Percentiles rank a stretch among this genome's conserved stretches.
Conservation (phyloP, 2,888 invertebrate genomes). For the Parapristionchus giblindavisi region DNA sequence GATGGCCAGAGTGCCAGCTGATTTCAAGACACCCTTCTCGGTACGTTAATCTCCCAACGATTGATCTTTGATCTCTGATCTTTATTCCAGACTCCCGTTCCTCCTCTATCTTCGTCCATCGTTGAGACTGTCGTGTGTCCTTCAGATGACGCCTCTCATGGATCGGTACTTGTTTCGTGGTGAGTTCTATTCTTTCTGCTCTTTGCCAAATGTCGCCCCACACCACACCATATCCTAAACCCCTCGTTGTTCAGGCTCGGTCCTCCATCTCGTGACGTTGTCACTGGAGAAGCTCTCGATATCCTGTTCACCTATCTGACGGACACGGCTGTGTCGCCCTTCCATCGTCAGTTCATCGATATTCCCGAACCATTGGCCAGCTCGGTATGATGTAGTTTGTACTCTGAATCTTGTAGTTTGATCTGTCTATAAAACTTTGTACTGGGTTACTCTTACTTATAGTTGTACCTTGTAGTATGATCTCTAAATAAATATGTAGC, state of each 20-base stretch:
- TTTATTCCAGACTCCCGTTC: constrained; percentile 29
- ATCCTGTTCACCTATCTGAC: constrained; percentile 74
- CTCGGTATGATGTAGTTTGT: constrained; percentile 37
- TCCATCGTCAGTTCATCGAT: constrained; percentile 74
- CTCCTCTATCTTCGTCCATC: constrained; percentile 47
- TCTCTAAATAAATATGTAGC: too few relatives aligned
- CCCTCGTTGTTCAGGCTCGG: constrained; percentile 1
- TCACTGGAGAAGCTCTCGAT: constrained; percentile 45
- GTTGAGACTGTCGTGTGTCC: constrained; percentile 58
- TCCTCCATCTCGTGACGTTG: constrained; percentile 21
- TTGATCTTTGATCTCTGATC: neutral
- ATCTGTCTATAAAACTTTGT: too few relatives aligned
- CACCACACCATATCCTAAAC: too few relatives aligned
- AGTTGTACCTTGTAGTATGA: too few relatives aligned
- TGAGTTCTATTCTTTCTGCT: too few relatives aligned
- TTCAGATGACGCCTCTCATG: constrained; percentile 62
- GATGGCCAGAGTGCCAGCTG: constrained; percentile 46
- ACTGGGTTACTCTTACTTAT: too few relatives aligned
- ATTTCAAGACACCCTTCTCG: constrained; percentile 60
- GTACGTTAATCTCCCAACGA: neutral
- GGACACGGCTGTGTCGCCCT: constrained; percentile 85
- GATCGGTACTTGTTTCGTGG: constrained; percentile 68
- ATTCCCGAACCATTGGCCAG: constrained; percentile 61
- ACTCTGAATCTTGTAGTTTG: neutral
- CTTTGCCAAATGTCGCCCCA: too few relatives aligned